Percentiles rank a stretch among this genome's conserved stretches.
Evolutionary conservation across 2,888 invertebrate genomes (phyloP).

Genomic region (Ochropacha duplaris): DNA sequence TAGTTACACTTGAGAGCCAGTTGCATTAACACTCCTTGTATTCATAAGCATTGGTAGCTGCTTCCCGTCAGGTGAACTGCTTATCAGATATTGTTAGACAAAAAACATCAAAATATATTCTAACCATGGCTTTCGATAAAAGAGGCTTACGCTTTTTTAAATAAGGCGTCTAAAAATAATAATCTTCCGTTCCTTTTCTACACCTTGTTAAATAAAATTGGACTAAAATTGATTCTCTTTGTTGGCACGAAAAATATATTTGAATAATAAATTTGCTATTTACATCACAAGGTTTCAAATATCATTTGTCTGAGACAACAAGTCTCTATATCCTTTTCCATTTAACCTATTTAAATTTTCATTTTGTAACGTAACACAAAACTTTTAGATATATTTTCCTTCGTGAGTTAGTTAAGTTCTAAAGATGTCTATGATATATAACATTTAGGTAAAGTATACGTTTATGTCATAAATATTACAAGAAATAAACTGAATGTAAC

Average conservation of each 20-base stretch:
- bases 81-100: too few species aligned
- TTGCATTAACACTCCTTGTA: too few species aligned
- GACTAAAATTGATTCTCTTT: background rate
- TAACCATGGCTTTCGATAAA: background rate
- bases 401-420: too few species aligned
- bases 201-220: background rate
- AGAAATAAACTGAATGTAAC: constrained; percentile 12
- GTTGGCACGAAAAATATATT: background rate
- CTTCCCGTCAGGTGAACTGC: too few species aligned
- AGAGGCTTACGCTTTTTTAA: too few species aligned
- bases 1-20: too few species aligned
- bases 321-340: background rate
- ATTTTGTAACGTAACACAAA: background rate
- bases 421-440: background rate
- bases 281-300: background rate
- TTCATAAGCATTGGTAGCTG: too few species aligned
- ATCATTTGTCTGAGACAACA: background rate
- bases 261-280: background rate
- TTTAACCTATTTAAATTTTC: background rate
- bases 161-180: background rate
- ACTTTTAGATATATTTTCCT: too few species aligned
- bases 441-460: constrained; percentile 9
- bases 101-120: background rate
- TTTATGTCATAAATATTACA: constrained; percentile 7
- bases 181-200: background rate